phyloP scores from a whole-genome alignment of 2,797 vertebrate species.

The Muscicapa striata region DNA sequence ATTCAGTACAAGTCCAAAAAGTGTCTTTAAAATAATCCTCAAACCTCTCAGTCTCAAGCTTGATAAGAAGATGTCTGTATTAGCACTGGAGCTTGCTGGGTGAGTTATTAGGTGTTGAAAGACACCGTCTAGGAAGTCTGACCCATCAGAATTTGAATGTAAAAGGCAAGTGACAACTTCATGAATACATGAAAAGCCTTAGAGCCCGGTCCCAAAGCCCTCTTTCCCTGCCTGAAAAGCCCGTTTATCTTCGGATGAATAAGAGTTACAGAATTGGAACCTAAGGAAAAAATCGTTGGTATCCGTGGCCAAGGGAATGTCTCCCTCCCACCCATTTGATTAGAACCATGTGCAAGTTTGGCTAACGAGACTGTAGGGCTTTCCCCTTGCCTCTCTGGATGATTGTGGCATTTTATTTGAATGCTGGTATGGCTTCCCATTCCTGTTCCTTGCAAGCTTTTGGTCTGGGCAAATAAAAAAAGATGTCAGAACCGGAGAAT shows the following conservation, averaged over 20 bases:
- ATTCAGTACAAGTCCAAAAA: slow-evolving; percentile 59
- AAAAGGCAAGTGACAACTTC: slow-evolving; percentile 66
- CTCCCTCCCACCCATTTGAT: slow-evolving; percentile 62
- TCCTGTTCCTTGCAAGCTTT: not conserved
- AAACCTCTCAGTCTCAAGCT: slow-evolving; percentile 18
- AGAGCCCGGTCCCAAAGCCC: slow-evolving; percentile 21
- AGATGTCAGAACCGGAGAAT: slow-evolving; percentile 15
- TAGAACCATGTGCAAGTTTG: slow-evolving; percentile 63
- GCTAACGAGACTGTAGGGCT: slow-evolving; percentile 56
- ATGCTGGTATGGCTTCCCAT: slow-evolving; percentile 5
- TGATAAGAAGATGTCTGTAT: slow-evolving; percentile 71
- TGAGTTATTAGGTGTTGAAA: slow-evolving; percentile 81
- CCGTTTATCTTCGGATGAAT: slow-evolving; percentile 47
- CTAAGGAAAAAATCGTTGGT: slow-evolving; percentile 55
- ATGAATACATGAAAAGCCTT: slow-evolving; percentile 64
- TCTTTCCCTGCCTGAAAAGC: slow-evolving; percentile 37
- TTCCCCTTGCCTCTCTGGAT: slow-evolving; percentile 5
- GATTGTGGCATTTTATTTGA: slow-evolving; percentile 60
- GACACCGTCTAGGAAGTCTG: slow-evolving; percentile 65
- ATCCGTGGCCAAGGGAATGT: slow-evolving; percentile 64
- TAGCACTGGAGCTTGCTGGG: slow-evolving; percentile 44
- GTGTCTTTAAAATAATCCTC: slow-evolving; percentile 73
- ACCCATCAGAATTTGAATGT: slow-evolving; percentile 62
- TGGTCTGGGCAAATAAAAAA: slow-evolving; percentile 32
- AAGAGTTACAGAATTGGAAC: slow-evolving; percentile 63